Conservation (phyloP, 2,113 vertebrate genomes). For the Oxyura jamaicensis region DNA sequence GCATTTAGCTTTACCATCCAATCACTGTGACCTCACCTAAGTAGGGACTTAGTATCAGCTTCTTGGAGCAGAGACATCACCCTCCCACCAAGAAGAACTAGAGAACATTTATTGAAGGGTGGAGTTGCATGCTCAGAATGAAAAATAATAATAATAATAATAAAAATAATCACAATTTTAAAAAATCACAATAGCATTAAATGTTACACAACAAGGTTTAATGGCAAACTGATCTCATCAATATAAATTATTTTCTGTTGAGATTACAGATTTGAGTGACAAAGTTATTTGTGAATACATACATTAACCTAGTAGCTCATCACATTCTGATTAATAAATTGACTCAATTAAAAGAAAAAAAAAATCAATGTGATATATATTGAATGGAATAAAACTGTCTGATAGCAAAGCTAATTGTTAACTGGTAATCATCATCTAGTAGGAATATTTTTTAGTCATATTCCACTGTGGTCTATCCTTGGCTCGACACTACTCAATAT, state of each 20-base stretch:
- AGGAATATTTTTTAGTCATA: neutral
- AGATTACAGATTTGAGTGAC: neutral
- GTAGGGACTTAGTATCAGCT: neutral
- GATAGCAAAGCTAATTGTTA: neutral
- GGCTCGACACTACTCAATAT: neutral
- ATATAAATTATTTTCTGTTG: neutral
- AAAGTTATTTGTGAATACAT: neutral
- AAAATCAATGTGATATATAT: neutral
- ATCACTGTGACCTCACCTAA: neutral
- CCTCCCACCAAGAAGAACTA: neutral
- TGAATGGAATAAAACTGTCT: neutral
- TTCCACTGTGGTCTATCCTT: neutral
- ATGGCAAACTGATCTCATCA: neutral
- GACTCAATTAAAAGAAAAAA: neutral
- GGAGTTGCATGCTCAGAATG: neutral
- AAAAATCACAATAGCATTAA: neutral
- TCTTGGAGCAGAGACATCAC: neutral
- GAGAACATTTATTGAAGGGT: neutral
- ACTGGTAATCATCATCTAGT: neutral
- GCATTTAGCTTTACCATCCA: rapidly evolving
- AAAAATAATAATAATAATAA: neutral
- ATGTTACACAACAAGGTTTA: neutral
- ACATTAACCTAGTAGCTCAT: neutral
- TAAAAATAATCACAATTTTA: neutral
- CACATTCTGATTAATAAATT: neutral